These are phyloP conservation scores for Caenorhabditis afra DNA, from an alignment of 2,888 invertebrate species.

Conservation along the genomic window DNA sequence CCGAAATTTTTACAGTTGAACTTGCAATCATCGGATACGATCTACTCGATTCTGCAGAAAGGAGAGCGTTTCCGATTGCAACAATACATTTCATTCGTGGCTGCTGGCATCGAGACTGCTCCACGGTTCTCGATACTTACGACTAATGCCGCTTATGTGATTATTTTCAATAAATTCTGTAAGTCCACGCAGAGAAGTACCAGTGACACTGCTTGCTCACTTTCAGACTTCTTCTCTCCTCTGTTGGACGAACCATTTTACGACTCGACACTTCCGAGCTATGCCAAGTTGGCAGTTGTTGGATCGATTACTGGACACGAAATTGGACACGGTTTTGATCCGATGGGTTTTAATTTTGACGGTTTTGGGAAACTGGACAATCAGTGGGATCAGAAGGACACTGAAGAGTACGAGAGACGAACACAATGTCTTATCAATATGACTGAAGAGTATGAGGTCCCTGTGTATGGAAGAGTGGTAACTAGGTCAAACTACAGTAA, in stretches of 20 bases:
- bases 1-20: too few species aligned
- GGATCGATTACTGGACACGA: neutral
- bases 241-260: neutral
- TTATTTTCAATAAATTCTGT: too few species aligned
- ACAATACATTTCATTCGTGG: too few species aligned
- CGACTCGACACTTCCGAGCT: neutral
- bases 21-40: too few species aligned
- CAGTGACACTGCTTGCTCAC: too few species aligned
- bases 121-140: too few species aligned
- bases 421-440: neutral
- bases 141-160: too few species aligned
- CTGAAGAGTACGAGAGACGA: neutral
- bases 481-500: neutral
- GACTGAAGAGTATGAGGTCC: neutral
- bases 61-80: too few species aligned
- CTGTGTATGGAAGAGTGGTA: neutral
- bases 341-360: neutral
- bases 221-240: neutral
- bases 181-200: too few species aligned
- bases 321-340: neutral
- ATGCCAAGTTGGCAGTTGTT: neutral
- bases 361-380: neutral
- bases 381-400: neutral
- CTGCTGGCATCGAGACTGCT: too few species aligned
- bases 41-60: neutral